These are phyloP conservation scores for Lasioglossum oenotherae DNA, from an alignment of 2,888 invertebrate genomes.

Conservation along the genomic window DNA sequence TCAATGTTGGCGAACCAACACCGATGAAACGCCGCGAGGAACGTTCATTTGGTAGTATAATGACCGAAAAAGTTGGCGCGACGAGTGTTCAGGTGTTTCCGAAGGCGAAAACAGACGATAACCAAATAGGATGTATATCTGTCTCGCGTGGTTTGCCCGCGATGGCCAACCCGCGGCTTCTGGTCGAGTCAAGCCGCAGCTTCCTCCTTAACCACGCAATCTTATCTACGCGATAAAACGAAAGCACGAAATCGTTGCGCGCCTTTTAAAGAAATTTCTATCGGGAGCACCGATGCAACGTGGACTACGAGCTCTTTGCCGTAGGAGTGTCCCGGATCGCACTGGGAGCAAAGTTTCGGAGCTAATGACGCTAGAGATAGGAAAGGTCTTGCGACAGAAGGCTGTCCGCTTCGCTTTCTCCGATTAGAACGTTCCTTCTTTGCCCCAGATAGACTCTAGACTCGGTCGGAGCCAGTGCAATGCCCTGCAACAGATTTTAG, in stretches of 20 bases:
- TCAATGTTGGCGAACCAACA: not conserved
- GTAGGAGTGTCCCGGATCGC: not conserved
- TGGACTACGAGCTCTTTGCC: not conserved
- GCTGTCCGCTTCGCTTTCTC: not conserved
- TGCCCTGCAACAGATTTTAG: not conserved
- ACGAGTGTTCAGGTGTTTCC: not conserved
- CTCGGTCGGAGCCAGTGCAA: not conserved
- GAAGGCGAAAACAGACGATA: not conserved
- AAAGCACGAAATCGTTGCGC: not conserved
- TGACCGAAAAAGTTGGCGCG: not conserved
- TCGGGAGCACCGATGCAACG: not conserved
- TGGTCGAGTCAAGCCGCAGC: not conserved
- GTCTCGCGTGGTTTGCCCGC: slow-evolving; percentile 36
- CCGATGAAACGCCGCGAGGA: not conserved
- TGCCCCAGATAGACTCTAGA: not conserved
- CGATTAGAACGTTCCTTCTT: not conserved
- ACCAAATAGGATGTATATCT: not conserved
- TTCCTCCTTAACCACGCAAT: not conserved
- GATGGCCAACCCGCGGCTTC: slow-evolving; percentile 29
- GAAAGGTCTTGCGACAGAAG: not conserved
- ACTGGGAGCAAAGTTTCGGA: not conserved
- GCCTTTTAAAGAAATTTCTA: not conserved
- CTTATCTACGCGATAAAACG: not conserved
- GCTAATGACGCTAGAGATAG: not conserved
- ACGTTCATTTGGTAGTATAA: not conserved